A percentile compares a stretch with the other conserved stretches of the same genome.
Evolutionary conservation across 2,888 invertebrate species (phyloP).

Genomic region (Drosophila nigricruria): DNA sequence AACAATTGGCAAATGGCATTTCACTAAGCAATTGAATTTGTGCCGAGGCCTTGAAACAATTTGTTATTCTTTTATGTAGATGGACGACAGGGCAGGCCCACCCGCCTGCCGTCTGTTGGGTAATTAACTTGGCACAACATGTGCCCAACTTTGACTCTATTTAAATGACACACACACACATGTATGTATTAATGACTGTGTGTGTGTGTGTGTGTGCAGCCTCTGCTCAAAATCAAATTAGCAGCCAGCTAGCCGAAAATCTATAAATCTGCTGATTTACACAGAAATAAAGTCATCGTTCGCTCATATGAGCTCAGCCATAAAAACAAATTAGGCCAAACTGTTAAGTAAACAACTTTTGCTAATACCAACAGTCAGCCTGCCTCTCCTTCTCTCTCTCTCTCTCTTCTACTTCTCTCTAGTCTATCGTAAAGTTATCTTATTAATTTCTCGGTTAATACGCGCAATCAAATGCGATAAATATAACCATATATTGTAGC

Average conservation of each 20-base stretch:
- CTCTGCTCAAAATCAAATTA: constrained; percentile 79
- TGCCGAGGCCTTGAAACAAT: constrained; percentile 78
- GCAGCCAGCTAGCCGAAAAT: constrained; percentile 65
- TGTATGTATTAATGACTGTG: constrained; percentile 6
- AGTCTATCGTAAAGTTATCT: constrained; percentile 67
- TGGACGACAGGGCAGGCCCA: constrained; percentile 13
- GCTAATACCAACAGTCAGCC: constrained; percentile 16
- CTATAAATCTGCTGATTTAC: constrained; percentile 80
- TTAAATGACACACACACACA: constrained; percentile 56
- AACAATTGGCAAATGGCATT: constrained; percentile 77
- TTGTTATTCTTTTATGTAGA: constrained; percentile 64
- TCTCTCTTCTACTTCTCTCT: background rate
- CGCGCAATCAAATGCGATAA: constrained; percentile 79
- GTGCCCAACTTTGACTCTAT: constrained; percentile 62
- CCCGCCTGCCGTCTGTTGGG: constrained; percentile 27
- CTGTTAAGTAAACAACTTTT: constrained; percentile 81
- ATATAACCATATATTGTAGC: constrained; percentile 76
- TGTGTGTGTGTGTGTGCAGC: constrained; percentile 4
- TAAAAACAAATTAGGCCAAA: constrained; percentile 81
- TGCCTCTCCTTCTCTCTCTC: background rate
- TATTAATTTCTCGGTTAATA: constrained; percentile 79
- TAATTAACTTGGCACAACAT: constrained; percentile 78
- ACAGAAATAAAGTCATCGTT: constrained; percentile 69
- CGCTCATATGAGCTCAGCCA: constrained; percentile 53
- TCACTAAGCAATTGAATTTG: constrained; percentile 75